phyloP scores from a whole-genome alignment of 1,140 invertebrate species.

The Lasioglossum baleicum region DNA sequence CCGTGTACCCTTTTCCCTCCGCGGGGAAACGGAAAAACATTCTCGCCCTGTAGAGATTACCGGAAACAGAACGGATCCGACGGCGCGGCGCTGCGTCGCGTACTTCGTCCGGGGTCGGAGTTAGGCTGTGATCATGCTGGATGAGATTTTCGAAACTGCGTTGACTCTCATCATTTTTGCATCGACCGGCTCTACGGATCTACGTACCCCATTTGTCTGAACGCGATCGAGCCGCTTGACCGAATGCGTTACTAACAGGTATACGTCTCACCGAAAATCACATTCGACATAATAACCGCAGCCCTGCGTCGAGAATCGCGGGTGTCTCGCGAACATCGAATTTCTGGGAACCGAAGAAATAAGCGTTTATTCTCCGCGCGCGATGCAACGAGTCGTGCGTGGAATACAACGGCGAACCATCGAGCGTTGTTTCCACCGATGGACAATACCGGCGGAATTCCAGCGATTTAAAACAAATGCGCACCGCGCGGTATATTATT shows the following conservation, averaged over 20 bases:
- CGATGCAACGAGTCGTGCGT: conserved; percentile 14
- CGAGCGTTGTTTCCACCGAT: conserved; percentile 57
- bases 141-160: too few species aligned
- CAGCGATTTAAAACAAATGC: conserved; percentile 70
- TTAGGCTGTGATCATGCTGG: too few species aligned
- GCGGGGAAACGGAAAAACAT: neutral
- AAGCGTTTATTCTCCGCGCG: conserved; percentile 42
- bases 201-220: too few species aligned
- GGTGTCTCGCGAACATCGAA: neutral
- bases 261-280: too few species aligned
- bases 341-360: conserved; percentile 50
- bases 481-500: conserved; percentile 50
- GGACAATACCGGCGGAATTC: conserved; percentile 73
- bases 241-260: too few species aligned
- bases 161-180: too few species aligned
- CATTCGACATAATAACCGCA: too few species aligned
- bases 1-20: neutral
- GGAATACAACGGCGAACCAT: conserved; percentile 35
- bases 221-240: too few species aligned
- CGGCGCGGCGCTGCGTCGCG: neutral
- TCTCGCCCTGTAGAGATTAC: neutral
- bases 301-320: too few species aligned
- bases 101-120: too few species aligned
- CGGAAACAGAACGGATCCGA: neutral
- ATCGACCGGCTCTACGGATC: too few species aligned